These are phyloP conservation scores for Pollachius pollachius DNA, from an alignment of 2,113 vertebrate genomes.

Conservation along the genomic window DNA sequence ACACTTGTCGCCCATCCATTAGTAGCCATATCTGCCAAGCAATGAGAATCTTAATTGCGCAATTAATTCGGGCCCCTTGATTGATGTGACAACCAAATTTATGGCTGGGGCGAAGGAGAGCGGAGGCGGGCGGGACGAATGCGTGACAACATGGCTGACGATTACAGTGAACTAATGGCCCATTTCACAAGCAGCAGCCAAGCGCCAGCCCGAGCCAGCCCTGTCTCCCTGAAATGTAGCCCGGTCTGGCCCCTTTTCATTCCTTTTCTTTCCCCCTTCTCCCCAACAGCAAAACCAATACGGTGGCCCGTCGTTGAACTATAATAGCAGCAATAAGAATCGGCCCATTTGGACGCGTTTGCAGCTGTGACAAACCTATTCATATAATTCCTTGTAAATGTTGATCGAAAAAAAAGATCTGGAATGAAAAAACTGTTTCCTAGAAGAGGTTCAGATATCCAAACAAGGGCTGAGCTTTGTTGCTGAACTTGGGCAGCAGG, in stretches of 20 bases:
- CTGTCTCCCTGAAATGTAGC: slow-evolving; percentile 40
- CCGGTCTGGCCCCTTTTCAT: slow-evolving; percentile 16
- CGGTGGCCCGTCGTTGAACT: slow-evolving; percentile 7
- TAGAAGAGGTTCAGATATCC: neutral
- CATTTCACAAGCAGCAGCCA: slow-evolving; percentile 44
- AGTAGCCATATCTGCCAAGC: slow-evolving; percentile 73
- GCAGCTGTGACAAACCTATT: slow-evolving; percentile 9
- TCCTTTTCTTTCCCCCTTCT: slow-evolving; percentile 1
- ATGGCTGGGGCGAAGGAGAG: slow-evolving; percentile 45
- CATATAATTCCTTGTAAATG: slow-evolving; percentile 1
- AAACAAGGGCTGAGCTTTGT: slow-evolving; percentile 27
- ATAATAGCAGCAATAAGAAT: slow-evolving; percentile 26
- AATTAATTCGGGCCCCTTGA: slow-evolving; percentile 72
- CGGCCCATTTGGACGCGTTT: slow-evolving; percentile 17
- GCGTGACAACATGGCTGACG: slow-evolving; percentile 58
- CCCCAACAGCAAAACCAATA: slow-evolving; percentile 4
- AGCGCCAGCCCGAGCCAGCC: no score
- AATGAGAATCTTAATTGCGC: slow-evolving; percentile 76
- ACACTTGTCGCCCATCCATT: slow-evolving; percentile 77
- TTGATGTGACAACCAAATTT: slow-evolving; percentile 73
- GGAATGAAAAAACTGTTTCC: neutral
- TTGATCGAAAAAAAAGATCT: slow-evolving; percentile 10
- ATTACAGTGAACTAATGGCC: slow-evolving; percentile 60
- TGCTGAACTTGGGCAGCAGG: slow-evolving; percentile 23
- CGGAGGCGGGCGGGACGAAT: slow-evolving; percentile 50